These are phyloP conservation scores for Agrenia bidenticulata DNA, from an alignment of 2,888 invertebrate species.

Conservation along the genomic window DNA sequence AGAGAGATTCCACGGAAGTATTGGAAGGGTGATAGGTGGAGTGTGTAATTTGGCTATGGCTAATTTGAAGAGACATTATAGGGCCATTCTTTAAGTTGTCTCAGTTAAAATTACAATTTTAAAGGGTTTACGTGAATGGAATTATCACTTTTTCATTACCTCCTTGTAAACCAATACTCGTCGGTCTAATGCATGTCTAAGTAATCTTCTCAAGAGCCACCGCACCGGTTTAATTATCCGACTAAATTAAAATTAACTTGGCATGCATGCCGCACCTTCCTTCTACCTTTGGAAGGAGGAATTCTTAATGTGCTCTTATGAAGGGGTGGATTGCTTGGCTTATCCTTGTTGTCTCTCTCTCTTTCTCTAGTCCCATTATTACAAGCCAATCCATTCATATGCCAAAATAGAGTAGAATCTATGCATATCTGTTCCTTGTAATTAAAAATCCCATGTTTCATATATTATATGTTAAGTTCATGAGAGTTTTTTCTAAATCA, in stretches of 20 bases:
- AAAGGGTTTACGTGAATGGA: constrained; percentile 45
- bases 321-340: too few species aligned
- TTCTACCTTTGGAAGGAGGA: too few species aligned
- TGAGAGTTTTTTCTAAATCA: too few species aligned
- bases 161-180: constrained; percentile 15
- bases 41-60: constrained; percentile 6
- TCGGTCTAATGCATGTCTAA: not conserved
- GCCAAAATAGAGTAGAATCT: too few species aligned
- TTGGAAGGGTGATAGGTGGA: not conserved
- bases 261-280: constrained; percentile 2
- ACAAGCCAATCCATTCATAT: too few species aligned
- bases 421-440: too few species aligned
- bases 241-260: constrained; percentile 13
- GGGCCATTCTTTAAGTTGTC: constrained; percentile 12
- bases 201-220: not conserved
- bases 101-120: constrained; percentile 20
- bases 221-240: constrained; percentile 15
- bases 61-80: constrained; percentile 15
- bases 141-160: constrained; percentile 33
- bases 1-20: constrained; percentile 1
- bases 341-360: too few species aligned
- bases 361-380: too few species aligned
- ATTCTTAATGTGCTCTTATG: too few species aligned
- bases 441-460: too few species aligned
- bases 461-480: too few species aligned